phyloP scores from a whole-genome alignment of 1,140 invertebrate species.

The Mamestra configurata region DNA sequence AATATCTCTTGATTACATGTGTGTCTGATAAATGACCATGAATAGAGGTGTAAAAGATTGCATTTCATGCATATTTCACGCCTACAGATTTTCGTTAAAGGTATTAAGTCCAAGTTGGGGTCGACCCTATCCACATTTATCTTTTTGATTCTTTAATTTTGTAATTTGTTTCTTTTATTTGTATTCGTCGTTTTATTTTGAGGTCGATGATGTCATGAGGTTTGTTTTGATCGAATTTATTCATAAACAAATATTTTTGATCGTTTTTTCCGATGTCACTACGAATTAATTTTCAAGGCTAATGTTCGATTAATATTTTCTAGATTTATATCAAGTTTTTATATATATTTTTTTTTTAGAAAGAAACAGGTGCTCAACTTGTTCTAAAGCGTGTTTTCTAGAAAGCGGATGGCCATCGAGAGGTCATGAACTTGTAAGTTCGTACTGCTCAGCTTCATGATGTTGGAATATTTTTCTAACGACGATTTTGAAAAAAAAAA shows the following conservation, averaged over 20 bases:
- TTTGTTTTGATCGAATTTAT: background rate
- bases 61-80: background rate
- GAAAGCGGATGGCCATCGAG: background rate
- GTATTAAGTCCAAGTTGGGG: background rate
- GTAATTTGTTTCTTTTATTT: background rate
- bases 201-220: slow-evolving; percentile 9
- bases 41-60: background rate
- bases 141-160: background rate
- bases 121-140: background rate
- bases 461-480: no score
- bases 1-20: no score
- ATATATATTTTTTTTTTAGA: no score
- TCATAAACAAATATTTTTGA: slow-evolving; percentile 19
- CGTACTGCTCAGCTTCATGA: no score
- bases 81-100: background rate
- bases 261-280: background rate
- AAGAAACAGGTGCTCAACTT: background rate
- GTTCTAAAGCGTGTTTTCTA: background rate
- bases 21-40: background rate
- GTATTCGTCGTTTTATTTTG: slow-evolving; percentile 13
- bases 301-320: background rate
- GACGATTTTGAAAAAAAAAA: no score
- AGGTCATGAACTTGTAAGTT: background rate
- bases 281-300: slow-evolving; percentile 10
- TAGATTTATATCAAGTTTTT: no score